Evolutionary conservation across 2,888 invertebrate genomes (phyloP).

Genomic region (Calameuta idolon): DNA sequence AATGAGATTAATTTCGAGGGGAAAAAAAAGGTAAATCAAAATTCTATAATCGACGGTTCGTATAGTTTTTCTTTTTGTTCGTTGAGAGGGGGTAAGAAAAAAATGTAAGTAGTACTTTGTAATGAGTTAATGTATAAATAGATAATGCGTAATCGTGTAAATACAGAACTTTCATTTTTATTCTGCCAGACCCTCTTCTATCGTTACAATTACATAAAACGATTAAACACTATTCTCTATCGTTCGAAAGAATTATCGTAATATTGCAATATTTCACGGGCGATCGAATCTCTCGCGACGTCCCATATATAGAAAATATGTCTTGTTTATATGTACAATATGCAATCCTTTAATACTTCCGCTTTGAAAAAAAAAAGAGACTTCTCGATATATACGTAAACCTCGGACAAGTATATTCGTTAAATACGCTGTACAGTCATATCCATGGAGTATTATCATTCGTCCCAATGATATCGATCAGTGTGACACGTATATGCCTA

Average conservation of each 20-base stretch:
- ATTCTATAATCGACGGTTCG: background rate
- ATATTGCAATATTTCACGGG: constrained; percentile 67
- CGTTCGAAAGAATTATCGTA: constrained; percentile 66
- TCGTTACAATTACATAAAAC: constrained; percentile 67
- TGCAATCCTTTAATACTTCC: constrained; percentile 63
- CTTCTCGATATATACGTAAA: constrained; percentile 48
- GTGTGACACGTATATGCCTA: background rate
- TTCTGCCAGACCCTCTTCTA: constrained; percentile 65
- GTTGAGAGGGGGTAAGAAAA: background rate
- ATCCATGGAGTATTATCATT: constrained; percentile 57
- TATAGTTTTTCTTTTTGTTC: background rate
- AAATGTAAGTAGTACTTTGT: background rate
- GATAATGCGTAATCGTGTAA: constrained; percentile 42
- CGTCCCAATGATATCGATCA: constrained; percentile 9
- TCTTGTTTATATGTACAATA: constrained; percentile 67
- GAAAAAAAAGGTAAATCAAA: background rate
- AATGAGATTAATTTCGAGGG: background rate
- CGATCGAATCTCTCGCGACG: constrained; percentile 58
- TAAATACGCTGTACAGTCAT: constrained; percentile 62
- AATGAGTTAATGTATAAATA: background rate
- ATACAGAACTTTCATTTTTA: constrained; percentile 67
- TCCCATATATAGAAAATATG: constrained; percentile 67
- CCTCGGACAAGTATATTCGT: constrained; percentile 56
- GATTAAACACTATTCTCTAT: constrained; percentile 66
- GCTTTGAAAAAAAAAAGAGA: constrained; percentile 51